Percentiles rank a stretch among this genome's conserved stretches.
These are phyloP conservation scores for Neoitamus cyanurus DNA, from an alignment of 2,888 invertebrate genomes.

Conservation along the genomic window DNA sequence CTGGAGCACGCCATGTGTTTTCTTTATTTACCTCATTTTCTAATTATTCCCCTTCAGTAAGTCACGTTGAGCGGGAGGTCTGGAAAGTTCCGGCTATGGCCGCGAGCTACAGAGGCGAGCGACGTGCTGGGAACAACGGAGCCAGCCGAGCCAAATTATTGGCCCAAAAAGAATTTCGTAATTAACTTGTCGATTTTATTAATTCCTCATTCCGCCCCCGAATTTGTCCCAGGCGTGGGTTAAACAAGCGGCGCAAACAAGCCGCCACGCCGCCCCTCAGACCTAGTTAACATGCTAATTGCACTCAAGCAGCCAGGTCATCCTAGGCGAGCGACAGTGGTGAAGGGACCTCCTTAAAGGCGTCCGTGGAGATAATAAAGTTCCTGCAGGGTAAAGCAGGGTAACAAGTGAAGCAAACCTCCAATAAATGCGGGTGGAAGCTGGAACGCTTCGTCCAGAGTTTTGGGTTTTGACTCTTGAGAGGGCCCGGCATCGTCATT, in stretches of 20 bases:
- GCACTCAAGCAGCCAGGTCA: background rate
- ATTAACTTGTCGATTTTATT: slow-evolving; percentile 34
- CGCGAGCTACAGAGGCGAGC: background rate
- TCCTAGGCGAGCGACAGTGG: background rate
- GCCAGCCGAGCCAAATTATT: background rate
- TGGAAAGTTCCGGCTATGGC: background rate
- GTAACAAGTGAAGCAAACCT: background rate
- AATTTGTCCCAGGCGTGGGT: background rate
- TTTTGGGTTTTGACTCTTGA: slow-evolving; percentile 13
- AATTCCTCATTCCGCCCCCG: slow-evolving; percentile 6
- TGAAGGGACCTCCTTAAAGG: background rate
- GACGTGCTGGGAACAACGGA: background rate
- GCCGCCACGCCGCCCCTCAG: background rate
- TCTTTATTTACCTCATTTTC: slow-evolving; percentile 32
- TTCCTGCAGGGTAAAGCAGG: background rate
- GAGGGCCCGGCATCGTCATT: background rate
- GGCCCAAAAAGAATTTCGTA: slow-evolving; percentile 3
- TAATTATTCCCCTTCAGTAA: slow-evolving; percentile 20
- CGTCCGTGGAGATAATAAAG: background rate
- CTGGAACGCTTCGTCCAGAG: background rate
- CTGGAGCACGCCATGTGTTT: slow-evolving; percentile 7
- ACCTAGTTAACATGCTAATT: slow-evolving; percentile 36
- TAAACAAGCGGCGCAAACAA: background rate
- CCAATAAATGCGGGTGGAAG: slow-evolving; percentile 18
- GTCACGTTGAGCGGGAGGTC: slow-evolving; percentile 9